phyloP scores from a whole-genome alignment of 30 jellyfish, hydroid and myxozoan genomes.

The Turritopsis dohrnii region DNA sequence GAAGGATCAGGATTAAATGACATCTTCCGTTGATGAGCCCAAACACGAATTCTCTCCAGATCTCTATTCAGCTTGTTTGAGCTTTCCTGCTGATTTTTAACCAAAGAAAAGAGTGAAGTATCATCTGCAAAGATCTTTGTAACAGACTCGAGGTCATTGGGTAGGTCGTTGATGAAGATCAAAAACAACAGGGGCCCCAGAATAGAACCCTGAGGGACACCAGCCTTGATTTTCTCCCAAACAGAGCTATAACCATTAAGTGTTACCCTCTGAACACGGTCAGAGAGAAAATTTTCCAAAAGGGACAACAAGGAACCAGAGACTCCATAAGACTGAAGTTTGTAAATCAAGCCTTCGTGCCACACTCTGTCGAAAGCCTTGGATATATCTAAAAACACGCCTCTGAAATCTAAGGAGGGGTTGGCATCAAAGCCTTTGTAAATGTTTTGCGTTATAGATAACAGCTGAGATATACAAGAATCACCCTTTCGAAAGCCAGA shows the following conservation, averaged over 20 bases:
- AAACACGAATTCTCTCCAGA: no score
- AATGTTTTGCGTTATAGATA: conserved; percentile 28
- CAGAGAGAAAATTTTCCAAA: conserved; percentile 22
- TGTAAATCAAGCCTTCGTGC: conserved; percentile 47
- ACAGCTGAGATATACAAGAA: conserved; percentile 35
- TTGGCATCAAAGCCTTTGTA: conserved; percentile 44
- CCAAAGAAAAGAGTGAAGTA: conserved; percentile 13
- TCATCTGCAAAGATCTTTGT: conserved; percentile 29
- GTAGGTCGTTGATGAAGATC: conserved; percentile 31
- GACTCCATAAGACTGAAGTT: conserved; percentile 23
- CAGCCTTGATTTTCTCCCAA: conserved; percentile 5
- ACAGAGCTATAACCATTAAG: conserved; percentile 19
- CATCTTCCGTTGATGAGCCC: conserved; percentile 55
- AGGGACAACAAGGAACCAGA: conserved; percentile 7
- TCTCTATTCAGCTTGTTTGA: conserved; percentile 17
- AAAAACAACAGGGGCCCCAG: conserved; percentile 26
- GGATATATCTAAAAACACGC: conserved; percentile 44
- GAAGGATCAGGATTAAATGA: no score
- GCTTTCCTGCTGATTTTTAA: neutral
- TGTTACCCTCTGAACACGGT: conserved; percentile 25
- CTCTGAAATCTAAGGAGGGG: conserved; percentile 42
- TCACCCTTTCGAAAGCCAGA: conserved; percentile 43
- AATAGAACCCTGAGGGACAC: conserved; percentile 38
- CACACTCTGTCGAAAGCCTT: conserved; percentile 59
- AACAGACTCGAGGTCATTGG: neutral